A percentile compares a stretch with the other conserved stretches of the same genome.
phyloP scores from a whole-genome alignment of 2,888 invertebrate species.

The Leucoma salicis region DNA sequence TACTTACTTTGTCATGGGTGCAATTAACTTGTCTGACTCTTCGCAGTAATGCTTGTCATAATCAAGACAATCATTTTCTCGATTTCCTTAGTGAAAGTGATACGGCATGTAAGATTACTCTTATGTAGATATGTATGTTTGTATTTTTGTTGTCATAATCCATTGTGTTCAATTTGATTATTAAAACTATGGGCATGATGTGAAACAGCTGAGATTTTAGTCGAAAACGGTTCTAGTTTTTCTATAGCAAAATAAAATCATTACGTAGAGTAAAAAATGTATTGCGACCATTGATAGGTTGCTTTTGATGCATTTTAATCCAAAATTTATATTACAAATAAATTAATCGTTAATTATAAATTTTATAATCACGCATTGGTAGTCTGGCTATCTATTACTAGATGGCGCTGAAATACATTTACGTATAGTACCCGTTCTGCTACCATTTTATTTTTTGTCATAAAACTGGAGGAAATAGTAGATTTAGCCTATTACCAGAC shows the following conservation, averaged over 20 bases:
- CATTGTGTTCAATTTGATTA: background rate
- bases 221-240: no score
- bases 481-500: background rate
- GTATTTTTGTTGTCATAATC: background rate
- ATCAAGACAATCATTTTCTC: constrained; percentile 38
- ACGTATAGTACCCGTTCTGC: no score
- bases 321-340: no score
- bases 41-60: constrained; percentile 16
- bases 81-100: constrained; percentile 44
- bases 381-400: background rate
- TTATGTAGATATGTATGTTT: constrained; percentile 17
- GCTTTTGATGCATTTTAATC: no score
- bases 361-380: no score
- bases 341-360: no score
- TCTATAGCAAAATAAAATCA: no score
- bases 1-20: constrained; percentile 16
- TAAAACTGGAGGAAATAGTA: background rate
- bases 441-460: no score
- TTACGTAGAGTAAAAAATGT: no score
- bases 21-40: constrained; percentile 25
- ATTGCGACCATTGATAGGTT: no score
- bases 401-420: background rate
- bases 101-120: constrained; percentile 24
- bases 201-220: no score
- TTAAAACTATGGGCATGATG: no score